phyloP scores from a whole-genome alignment of 2,888 invertebrate genomes.

The Acanthosepion esculentum region DNA sequence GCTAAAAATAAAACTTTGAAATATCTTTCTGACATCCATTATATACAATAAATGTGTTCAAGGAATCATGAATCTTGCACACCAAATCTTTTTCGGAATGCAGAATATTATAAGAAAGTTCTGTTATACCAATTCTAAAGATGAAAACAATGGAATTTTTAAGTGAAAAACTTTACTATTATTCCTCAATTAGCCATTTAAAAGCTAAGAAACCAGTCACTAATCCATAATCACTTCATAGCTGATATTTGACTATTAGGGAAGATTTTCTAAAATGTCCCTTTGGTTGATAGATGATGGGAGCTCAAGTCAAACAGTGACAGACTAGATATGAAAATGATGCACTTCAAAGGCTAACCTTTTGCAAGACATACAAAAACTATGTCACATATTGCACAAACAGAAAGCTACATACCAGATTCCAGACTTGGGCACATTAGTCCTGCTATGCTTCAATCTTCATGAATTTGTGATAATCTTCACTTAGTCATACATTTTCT shows the following conservation, averaged over 20 bases:
- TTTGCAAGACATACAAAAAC: not conserved
- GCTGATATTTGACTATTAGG: not conserved
- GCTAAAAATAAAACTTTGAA: no score
- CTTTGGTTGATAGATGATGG: not conserved
- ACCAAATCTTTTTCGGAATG: no score
- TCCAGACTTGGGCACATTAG: not conserved
- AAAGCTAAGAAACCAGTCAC: not conserved
- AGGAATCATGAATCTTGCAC: no score
- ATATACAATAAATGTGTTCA: no score
- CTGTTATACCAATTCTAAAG: not conserved
- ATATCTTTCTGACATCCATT: no score
- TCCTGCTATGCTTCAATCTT: not conserved
- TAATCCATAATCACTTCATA: constrained; percentile 33
- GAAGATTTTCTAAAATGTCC: not conserved
- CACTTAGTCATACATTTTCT: not conserved
- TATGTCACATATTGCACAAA: not conserved
- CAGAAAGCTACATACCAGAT: not conserved
- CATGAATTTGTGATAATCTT: not conserved
- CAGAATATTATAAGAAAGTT: no score
- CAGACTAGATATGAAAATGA: not conserved
- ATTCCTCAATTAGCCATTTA: not conserved
- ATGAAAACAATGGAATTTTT: not conserved
- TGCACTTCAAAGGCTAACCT: constrained; percentile 21
- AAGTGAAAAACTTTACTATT: not conserved
- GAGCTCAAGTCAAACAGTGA: not conserved